Percentiles rank a stretch among this genome's conserved stretches.
phyloP scores from a whole-genome alignment of 2,888 invertebrate genomes.

The Lordiphosa andalusiaca region DNA sequence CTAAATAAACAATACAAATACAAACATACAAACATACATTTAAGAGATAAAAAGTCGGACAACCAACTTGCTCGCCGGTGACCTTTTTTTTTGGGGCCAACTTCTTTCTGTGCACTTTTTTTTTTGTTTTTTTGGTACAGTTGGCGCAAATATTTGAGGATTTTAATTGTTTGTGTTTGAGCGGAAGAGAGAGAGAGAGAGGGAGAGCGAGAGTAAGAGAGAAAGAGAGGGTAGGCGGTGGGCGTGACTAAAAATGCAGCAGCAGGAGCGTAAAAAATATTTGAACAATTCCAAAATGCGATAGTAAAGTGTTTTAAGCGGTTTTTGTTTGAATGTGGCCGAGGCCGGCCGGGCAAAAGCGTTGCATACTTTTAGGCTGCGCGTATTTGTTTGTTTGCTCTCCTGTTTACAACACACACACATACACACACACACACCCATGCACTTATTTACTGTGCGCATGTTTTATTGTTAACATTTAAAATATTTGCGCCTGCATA shows the following conservation, averaged over 20 bases:
- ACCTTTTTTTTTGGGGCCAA: background rate
- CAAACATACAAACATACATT: conserved; percentile 3
- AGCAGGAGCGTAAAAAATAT: conserved; percentile 55
- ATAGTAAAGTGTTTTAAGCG: conserved; percentile 76
- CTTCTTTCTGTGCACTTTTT: background rate
- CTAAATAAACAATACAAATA: conserved; percentile 10
- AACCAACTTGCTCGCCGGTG: conserved; percentile 6
- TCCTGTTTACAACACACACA: conserved; percentile 43
- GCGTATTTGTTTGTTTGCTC: conserved; percentile 33
- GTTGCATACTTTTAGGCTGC: conserved; percentile 66
- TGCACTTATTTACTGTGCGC: conserved; percentile 64
- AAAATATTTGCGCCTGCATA: conserved; percentile 73
- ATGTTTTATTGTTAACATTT: conserved; percentile 75
- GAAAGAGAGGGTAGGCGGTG: conserved; percentile 9
- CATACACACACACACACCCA: conserved; percentile 13
- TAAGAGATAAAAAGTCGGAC: conserved; percentile 3
- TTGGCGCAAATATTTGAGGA: conserved; percentile 67
- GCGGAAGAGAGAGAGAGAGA: background rate
- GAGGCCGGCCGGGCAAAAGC: conserved; percentile 3
- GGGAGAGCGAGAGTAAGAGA: background rate
- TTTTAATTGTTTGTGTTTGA: conserved; percentile 73
- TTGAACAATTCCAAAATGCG: conserved; percentile 75
- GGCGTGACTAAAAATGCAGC: conserved; percentile 39
- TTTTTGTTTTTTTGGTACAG: conserved; percentile 4
- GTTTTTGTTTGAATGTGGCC: conserved; percentile 66